Percentiles rank a stretch among this genome's conserved stretches.
These are phyloP conservation scores for Enteromius afrohamiltoni DNA, from an alignment of 2,797 vertebrate genomes.

Conservation along the genomic window DNA sequence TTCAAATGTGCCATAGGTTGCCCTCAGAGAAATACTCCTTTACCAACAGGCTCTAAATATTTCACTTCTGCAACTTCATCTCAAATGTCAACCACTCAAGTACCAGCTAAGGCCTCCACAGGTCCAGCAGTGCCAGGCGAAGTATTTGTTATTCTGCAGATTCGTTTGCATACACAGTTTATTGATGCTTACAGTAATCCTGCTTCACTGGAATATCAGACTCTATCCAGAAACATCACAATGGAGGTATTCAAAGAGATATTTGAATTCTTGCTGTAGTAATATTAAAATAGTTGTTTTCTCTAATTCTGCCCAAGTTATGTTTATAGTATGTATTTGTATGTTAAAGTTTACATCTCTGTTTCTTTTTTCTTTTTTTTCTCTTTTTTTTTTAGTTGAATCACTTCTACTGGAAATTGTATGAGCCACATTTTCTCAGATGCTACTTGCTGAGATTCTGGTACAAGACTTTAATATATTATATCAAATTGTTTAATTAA, in stretches of 20 bases:
- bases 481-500: neutral
- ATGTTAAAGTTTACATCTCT: neutral
- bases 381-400: neutral
- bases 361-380: no score
- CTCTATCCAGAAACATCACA: slow-evolving; percentile 2
- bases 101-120: neutral
- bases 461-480: neutral
- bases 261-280: neutral
- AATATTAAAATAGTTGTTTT: neutral
- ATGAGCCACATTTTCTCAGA: neutral
- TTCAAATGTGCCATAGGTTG: neutral
- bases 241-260: neutral
- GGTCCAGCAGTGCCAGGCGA: neutral
- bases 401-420: neutral
- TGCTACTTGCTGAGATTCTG: slow-evolving; percentile 8
- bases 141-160: neutral
- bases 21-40: neutral
- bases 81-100: neutral
- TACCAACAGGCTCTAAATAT: neutral
- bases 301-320: neutral
- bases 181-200: neutral
- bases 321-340: neutral
- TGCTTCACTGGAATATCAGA: slow-evolving; percentile 1
- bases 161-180: neutral
- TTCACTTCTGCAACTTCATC: neutral